A percentile compares a stretch with the other conserved stretches of the same genome.
phyloP scores from a whole-genome alignment of 2,797 vertebrate species.

The Squalus acanthias region DNA sequence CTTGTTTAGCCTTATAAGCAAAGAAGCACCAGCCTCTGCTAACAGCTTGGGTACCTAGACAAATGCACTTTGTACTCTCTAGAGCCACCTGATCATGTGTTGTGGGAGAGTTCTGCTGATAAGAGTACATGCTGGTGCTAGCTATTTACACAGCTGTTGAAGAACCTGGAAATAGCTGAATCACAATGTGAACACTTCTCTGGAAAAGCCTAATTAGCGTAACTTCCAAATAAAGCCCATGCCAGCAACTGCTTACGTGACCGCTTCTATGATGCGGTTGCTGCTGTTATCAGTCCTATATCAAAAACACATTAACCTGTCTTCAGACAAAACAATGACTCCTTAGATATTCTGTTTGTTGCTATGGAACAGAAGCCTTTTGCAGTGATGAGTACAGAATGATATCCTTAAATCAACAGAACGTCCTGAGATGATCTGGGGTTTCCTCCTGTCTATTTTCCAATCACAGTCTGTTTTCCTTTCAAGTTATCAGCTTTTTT shows the following conservation, averaged over 20 bases:
- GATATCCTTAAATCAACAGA: neutral
- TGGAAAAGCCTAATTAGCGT: neutral
- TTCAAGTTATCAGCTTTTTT: no score
- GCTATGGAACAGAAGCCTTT: neutral
- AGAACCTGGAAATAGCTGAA: neutral
- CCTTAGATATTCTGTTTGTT: neutral
- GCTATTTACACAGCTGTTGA: neutral
- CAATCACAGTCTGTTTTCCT: no score
- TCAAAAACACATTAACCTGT: neutral
- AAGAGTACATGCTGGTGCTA: neutral
- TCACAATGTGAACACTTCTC: neutral
- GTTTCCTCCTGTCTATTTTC: no score
- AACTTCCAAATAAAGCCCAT: no score
- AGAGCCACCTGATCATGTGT: neutral
- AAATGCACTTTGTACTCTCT: no score
- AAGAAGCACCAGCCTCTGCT: no score
- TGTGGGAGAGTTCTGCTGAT: neutral
- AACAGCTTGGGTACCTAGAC: no score
- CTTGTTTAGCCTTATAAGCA: no score
- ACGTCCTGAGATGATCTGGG: neutral
- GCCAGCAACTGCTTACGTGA: neutral
- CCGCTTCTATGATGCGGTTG: neutral
- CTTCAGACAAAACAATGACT: neutral
- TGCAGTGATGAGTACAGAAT: neutral
- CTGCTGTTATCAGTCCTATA: neutral